A percentile compares a stretch with the other conserved stretches of the same genome.
These are phyloP conservation scores for Marmota flaviventris DNA, from an alignment of 2,113 vertebrate species.

Conservation along the genomic window DNA sequence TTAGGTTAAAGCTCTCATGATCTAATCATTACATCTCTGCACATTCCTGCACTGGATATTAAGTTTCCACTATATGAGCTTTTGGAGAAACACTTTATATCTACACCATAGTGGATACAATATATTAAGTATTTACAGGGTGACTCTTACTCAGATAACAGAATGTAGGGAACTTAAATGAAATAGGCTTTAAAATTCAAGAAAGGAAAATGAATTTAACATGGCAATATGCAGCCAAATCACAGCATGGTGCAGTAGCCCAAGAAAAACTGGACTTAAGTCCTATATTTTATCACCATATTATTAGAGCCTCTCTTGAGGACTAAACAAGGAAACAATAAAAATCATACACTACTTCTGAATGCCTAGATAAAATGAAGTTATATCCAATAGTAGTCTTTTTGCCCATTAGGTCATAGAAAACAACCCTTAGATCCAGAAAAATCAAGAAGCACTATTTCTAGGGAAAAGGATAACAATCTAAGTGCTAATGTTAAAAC, in stretches of 20 bases:
- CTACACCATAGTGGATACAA: not conserved
- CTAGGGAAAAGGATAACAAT: not conserved
- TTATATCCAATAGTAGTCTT: not conserved
- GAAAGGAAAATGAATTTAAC: not conserved
- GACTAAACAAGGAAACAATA: not conserved
- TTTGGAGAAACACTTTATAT: not conserved
- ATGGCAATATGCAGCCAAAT: not conserved
- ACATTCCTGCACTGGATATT: too few species aligned
- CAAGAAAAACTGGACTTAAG: not conserved
- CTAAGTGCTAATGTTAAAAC: not conserved
- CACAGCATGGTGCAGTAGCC: not conserved
- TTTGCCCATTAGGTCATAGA: not conserved
- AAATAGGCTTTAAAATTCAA: constrained; percentile 23
- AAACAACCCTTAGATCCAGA: not conserved
- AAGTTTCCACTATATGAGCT: too few species aligned
- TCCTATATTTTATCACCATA: not conserved
- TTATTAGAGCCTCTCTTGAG: not conserved
- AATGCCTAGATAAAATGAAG: not conserved
- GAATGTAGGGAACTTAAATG: not conserved
- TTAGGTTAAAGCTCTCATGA: too few species aligned
- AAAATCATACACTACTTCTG: not conserved
- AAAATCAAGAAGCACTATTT: not conserved
- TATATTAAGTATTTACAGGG: not conserved
- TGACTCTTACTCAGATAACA: not conserved
- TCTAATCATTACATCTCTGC: too few species aligned